A percentile compares a stretch with the other conserved stretches of the same genome.
phyloP scores from a whole-genome alignment of 2,797 vertebrate species.

The Apodemus agrarius region DNA sequence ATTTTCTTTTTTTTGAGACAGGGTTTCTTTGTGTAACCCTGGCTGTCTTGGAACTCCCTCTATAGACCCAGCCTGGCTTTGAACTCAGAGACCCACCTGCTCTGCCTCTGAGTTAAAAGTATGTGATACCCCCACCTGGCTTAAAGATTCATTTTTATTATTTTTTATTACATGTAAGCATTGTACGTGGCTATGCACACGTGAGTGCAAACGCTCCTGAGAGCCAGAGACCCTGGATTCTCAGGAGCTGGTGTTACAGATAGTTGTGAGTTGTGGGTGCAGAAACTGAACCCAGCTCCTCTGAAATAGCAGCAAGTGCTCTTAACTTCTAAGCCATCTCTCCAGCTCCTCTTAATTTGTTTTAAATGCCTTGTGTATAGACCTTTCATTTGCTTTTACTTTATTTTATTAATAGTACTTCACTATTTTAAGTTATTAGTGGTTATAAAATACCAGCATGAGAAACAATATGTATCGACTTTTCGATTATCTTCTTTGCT shows the following conservation, averaged over 20 bases:
- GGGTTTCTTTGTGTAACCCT: neutral
- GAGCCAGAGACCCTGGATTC: neutral
- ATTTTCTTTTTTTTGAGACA: neutral
- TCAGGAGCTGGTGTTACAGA: neutral
- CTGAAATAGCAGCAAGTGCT: neutral
- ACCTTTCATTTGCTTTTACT: constrained; percentile 41
- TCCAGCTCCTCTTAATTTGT: neutral
- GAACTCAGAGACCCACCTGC: neutral
- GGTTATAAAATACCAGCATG: constrained; percentile 25
- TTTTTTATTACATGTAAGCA: neutral
- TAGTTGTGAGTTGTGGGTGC: neutral
- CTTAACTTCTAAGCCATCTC: neutral
- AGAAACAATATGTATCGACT: constrained; percentile 1
- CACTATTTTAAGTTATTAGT: constrained; percentile 15
- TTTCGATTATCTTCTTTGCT: constrained; percentile 12
- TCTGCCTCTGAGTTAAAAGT: neutral
- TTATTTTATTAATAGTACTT: constrained; percentile 33
- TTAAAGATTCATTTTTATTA: neutral
- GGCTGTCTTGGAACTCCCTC: neutral
- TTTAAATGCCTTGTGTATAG: neutral
- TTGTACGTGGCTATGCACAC: neutral
- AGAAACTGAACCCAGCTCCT: neutral
- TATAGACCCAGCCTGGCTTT: neutral
- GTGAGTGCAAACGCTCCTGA: neutral
- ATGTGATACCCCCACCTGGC: neutral